phyloP scores from a whole-genome alignment of 2,888 invertebrate genomes.

The Acleris cristana region DNA sequence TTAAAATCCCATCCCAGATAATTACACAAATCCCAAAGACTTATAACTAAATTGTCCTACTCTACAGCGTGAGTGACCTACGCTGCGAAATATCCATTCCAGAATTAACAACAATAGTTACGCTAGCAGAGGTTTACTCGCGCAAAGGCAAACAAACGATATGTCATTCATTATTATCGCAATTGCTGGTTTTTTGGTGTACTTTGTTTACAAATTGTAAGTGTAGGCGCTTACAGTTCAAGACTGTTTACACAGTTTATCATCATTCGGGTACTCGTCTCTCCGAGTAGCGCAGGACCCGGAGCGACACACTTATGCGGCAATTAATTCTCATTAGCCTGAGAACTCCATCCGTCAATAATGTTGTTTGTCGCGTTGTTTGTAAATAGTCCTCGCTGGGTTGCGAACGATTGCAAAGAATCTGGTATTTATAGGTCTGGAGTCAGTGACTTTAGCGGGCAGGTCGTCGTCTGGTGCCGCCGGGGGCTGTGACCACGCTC shows the following conservation, averaged over 20 bases:
- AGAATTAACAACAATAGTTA: not conserved
- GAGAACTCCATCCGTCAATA: constrained; percentile 64
- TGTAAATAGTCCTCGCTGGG: constrained; percentile 70
- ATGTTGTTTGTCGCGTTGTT: constrained; percentile 63
- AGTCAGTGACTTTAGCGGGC: constrained; percentile 63
- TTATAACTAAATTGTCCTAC: no score
- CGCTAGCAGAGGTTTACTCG: not conserved
- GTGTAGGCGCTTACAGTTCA: not conserved
- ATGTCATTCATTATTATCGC: not conserved
- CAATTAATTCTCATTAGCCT: constrained; percentile 72
- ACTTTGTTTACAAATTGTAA: not conserved
- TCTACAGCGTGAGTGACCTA: no score
- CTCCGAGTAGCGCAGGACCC: not conserved
- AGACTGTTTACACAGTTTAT: constrained; percentile 11
- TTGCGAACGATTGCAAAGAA: constrained; percentile 60
- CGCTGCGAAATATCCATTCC: no score
- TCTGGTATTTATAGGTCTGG: constrained; percentile 50
- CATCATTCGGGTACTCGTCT: constrained; percentile 8
- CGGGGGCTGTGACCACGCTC: constrained; percentile 51
- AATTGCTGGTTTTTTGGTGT: not conserved
- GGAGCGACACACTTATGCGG: constrained; percentile 60
- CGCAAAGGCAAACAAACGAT: not conserved
- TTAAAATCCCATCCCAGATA: no score
- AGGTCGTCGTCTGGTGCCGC: constrained; percentile 48
- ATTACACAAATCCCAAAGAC: no score